These are phyloP conservation scores for Tragelaphus strepsiceros DNA, from an alignment of 2,113 vertebrate species.

Conservation along the genomic window DNA sequence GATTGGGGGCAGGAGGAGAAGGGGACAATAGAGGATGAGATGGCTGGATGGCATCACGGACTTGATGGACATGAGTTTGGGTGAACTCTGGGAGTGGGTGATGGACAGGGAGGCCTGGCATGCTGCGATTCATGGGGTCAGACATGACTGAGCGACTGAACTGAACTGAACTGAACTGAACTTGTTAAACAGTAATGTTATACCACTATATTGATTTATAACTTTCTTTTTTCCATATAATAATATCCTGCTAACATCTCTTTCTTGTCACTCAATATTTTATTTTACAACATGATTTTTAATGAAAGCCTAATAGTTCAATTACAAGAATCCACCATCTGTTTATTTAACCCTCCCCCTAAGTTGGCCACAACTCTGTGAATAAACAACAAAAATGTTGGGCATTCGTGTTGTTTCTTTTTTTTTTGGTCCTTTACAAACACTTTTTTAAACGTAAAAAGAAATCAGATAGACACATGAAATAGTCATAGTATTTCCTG, in stretches of 20 bases:
- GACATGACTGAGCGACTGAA: too few species aligned
- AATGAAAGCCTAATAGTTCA: neutral
- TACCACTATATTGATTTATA: neutral
- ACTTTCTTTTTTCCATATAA: neutral
- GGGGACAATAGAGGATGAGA: too few species aligned
- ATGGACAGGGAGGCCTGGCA: too few species aligned
- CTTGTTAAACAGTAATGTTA: neutral
- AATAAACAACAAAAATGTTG: neutral
- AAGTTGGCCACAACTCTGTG: neutral
- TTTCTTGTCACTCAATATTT: constrained; percentile 26
- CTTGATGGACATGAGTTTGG: too few species aligned
- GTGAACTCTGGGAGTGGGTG: too few species aligned
- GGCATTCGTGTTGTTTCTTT: neutral
- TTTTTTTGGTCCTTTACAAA: neutral
- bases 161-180: too few species aligned
- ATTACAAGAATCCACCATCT: neutral
- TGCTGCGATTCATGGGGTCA: too few species aligned
- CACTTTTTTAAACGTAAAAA: neutral
- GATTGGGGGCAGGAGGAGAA: too few species aligned
- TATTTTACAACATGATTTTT: neutral
- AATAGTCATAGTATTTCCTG: neutral
- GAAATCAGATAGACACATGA: neutral
- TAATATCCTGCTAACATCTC: neutral
- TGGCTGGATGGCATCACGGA: too few species aligned
- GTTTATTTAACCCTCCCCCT: neutral